Evolutionary conservation across 1,140 invertebrate genomes (phyloP).

Genomic region (Hirudo medicinalis): DNA sequence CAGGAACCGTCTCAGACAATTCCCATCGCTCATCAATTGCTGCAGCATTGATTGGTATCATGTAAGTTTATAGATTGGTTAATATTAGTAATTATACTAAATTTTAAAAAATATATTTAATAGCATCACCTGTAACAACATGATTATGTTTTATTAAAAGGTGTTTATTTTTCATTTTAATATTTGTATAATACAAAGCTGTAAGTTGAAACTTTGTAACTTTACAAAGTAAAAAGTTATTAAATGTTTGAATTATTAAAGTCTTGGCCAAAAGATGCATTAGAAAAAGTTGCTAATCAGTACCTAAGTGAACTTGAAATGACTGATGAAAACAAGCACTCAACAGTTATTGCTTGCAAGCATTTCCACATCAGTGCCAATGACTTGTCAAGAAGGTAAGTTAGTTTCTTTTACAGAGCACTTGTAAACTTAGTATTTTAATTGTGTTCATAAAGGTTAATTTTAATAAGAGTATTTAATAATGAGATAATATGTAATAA

Average conservation of each 20-base stretch:
- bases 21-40: constrained; percentile 42
- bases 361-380: constrained; percentile 26
- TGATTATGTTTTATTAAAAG: too few species aligned
- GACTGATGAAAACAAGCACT: constrained; percentile 18
- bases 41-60: constrained; percentile 44
- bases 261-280: constrained; percentile 25
- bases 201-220: too few species aligned
- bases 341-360: constrained; percentile 20
- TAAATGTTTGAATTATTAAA: constrained; percentile 24
- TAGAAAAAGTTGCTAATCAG: constrained; percentile 21
- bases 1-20: constrained; percentile 39
- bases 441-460: too few species aligned
- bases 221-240: too few species aligned
- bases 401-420: background rate
- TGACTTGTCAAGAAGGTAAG: constrained; percentile 51
- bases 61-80: constrained; percentile 20
- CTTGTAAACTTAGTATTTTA: too few species aligned
- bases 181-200: too few species aligned
- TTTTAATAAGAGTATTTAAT: too few species aligned
- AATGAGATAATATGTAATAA: too few species aligned
- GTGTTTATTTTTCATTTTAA: too few species aligned
- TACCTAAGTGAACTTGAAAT: constrained; percentile 21
- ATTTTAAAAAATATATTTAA: too few species aligned
- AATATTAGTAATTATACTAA: too few species aligned
- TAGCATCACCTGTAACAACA: too few species aligned